Percentiles rank a stretch among this genome's conserved stretches.
Evolutionary conservation across 2,113 vertebrate species (phyloP).

Genomic region (Ranitomeya variabilis): DNA sequence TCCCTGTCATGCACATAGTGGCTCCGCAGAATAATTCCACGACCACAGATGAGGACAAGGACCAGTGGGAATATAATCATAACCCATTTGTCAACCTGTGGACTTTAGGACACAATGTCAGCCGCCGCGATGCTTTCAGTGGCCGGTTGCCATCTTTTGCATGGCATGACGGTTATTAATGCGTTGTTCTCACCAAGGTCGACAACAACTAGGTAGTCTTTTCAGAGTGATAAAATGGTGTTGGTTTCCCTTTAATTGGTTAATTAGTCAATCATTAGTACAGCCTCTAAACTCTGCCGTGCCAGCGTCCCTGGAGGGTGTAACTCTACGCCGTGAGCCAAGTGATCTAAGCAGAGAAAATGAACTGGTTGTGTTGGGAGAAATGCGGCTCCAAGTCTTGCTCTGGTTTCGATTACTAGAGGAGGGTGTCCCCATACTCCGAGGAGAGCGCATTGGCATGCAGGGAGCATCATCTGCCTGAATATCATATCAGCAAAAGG

Average conservation of each 20-base stretch:
- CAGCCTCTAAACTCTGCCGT: neutral
- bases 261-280: conserved; percentile 34
- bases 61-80: neutral
- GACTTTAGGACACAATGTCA: neutral
- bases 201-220: neutral
- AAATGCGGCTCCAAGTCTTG: neutral
- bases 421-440: neutral
- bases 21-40: no score
- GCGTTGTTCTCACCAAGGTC: neutral
- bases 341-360: conserved; percentile 12
- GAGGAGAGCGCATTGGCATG: conserved; percentile 26
- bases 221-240: conserved; percentile 7
- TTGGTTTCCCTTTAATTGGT: conserved; percentile 29
- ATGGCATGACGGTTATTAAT: neutral
- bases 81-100: neutral
- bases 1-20: no score
- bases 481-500: conserved; percentile 25
- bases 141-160: neutral
- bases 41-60: neutral
- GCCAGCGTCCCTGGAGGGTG: conserved; percentile 27
- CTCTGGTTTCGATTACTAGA: conserved; percentile 3
- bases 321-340: neutral
- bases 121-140: neutral
- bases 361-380: conserved; percentile 22
- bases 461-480: conserved; percentile 13